phyloP scores from a whole-genome alignment of 1,140 invertebrate genomes.

The Charaxes varanes region DNA sequence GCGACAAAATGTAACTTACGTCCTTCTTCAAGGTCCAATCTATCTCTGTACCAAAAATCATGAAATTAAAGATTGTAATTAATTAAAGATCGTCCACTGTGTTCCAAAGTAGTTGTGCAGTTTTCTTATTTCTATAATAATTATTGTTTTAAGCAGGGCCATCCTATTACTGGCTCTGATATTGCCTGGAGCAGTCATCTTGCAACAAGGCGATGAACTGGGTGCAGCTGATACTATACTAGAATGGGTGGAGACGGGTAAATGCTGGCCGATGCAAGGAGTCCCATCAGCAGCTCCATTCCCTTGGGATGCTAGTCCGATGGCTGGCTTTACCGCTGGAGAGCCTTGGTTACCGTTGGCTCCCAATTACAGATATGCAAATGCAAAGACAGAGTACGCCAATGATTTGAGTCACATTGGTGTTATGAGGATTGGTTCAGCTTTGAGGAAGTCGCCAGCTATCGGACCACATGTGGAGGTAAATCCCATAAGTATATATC shows the following conservation, averaged over 20 bases:
- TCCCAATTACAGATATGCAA: slow-evolving; percentile 71
- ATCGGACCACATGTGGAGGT: slow-evolving; percentile 56
- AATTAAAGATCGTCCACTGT: too few relatives aligned
- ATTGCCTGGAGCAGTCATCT: slow-evolving; percentile 78
- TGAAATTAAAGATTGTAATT: too few relatives aligned
- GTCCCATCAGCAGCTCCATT: slow-evolving; percentile 76
- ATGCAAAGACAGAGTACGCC: slow-evolving; percentile 71
- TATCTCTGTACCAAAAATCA: too few relatives aligned
- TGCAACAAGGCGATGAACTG: slow-evolving; percentile 85
- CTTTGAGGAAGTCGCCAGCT: slow-evolving; percentile 54
- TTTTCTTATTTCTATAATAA: too few relatives aligned
- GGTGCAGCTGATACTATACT: slow-evolving; percentile 76
- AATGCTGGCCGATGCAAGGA: slow-evolving; percentile 39
- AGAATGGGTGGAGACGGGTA: slow-evolving; percentile 36
- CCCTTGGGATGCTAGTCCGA: slow-evolving; percentile 79
- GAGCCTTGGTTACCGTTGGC: slow-evolving; percentile 77
- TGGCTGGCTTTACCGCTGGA: slow-evolving; percentile 73
- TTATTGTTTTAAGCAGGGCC: too few relatives aligned
- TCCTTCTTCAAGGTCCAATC: too few relatives aligned
- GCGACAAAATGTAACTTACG: too few relatives aligned
- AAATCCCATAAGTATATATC: neutral
- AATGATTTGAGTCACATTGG: slow-evolving; percentile 50
- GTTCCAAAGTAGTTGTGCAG: too few relatives aligned
- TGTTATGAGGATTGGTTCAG: slow-evolving; percentile 44
- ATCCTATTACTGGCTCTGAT: slow-evolving; percentile 76